A percentile compares a stretch with the other conserved stretches of the same genome.
Conservation (phyloP, 2,113 vertebrate species). For the Pimephales promelas region DNA sequence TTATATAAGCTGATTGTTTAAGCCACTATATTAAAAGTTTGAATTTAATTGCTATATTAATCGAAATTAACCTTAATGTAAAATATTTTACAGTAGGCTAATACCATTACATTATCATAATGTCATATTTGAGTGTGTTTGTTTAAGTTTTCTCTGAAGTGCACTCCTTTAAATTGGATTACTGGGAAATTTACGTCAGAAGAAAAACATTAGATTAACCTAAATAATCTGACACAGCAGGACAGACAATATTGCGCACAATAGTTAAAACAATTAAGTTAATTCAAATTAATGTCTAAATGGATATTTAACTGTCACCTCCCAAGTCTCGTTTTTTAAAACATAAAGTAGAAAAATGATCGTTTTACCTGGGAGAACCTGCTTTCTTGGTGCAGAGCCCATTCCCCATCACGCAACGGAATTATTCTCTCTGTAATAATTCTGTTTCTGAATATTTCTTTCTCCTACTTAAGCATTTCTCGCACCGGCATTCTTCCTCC, state of each 20-base stretch:
- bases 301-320: not conserved
- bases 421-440: not conserved
- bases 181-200: conserved; percentile 21
- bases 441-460: not conserved
- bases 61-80: conserved; percentile 1
- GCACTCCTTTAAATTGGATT: conserved; percentile 51
- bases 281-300: not conserved
- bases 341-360: not conserved
- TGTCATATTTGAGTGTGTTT: not conserved
- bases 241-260: conserved; percentile 32
- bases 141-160: not conserved
- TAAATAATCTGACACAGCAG: not conserved
- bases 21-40: no score
- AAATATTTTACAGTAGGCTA: not conserved
- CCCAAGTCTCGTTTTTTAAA: not conserved
- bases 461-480: not conserved
- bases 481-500: not conserved
- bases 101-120: not conserved
- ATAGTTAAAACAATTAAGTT: not conserved
- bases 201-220: conserved; percentile 34
- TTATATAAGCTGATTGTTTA: no score
- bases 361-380: conserved; percentile 63
- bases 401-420: conserved; percentile 59
- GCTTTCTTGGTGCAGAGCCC: conserved; percentile 73
- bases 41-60: no score